Base-by-base conservation (phyloP, 1,140 invertebrate species). In the Drosophila teissieri region DNA sequence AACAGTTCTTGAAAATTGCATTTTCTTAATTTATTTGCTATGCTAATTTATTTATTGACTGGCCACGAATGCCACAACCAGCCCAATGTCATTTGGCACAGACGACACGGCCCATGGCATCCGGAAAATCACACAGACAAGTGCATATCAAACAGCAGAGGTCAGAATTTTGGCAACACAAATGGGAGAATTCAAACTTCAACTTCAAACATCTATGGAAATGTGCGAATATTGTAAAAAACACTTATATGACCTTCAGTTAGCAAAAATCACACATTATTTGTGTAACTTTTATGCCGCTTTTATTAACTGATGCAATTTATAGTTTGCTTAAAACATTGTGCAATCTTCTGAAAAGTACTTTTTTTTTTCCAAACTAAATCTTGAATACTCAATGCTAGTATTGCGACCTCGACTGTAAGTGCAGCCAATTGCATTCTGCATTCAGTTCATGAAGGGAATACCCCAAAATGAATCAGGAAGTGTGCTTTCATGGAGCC, bases 31-130 rank as follows among this genome's bases (percentile, higher is more conserved):
- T 88, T 89, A 84, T 88, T 88, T 88, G 80, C 63, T 89, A 88
- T 88, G 84, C 84, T 78, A 88, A 88, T 88, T 88, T 88, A 88
- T 88, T 88, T 88, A 88, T 88, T 80, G 84, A 83, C 82, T 85
- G 82, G 58, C 58, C 40, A 48, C 56, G 15, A 19, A n/a, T 22
- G 15, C 40, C 44, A 19, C 36, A 34, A 17, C 19, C 34, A 34
- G 22, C 19, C 34, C 52, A 36, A 56, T 39, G 37, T 27, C 37
- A 68, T 68, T 65, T 68, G 70, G 70, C 42, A 52, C 73, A 64
- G 39, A 55, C 52, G 19, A 22, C 15, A 42, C 31, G 62, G 44
- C 31, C 34, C 36, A n/a, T 55, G 19, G 37, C 15, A 62, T 14
- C 49, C 48, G 22, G 37, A 42, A 51, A 56, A 55, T 12, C 24